These are phyloP conservation scores for Mythimna lalbum DNA, from an alignment of 2,888 invertebrate genomes.

Conservation along the genomic window DNA sequence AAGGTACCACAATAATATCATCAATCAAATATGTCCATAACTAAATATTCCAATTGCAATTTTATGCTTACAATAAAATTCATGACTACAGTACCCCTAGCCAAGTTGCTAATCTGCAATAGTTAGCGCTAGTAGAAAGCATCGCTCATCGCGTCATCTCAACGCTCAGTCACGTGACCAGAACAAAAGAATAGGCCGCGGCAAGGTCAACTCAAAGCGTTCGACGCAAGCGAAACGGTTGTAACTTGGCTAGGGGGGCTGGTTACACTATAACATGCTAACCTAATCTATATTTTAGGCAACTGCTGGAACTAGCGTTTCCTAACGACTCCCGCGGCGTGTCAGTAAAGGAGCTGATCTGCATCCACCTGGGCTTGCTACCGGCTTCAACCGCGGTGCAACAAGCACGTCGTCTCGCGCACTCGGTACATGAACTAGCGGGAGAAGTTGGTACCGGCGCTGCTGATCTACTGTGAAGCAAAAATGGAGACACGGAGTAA, in stretches of 20 bases:
- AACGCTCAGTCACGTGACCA: too few species aligned
- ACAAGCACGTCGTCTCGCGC: constrained; percentile 95
- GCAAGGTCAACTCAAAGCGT: too few species aligned
- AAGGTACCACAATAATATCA: too few species aligned
- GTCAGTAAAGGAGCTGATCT: constrained; percentile 92
- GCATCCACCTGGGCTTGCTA: constrained; percentile 95
- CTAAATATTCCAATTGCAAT: too few species aligned
- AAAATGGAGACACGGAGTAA: background rate
- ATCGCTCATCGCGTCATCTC: too few species aligned
- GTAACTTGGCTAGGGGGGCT: too few species aligned
- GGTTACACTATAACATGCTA: background rate
- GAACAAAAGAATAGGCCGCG: too few species aligned
- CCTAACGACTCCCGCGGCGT: constrained; percentile 82
- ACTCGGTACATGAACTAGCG: constrained; percentile 94
- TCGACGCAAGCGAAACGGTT: too few species aligned
- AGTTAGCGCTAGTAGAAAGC: too few species aligned
- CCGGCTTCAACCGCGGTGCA: constrained; percentile 96
- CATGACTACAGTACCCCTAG: background rate
- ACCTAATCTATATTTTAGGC: constrained; percentile 70
- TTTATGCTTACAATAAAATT: background rate
- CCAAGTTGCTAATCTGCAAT: too few species aligned
- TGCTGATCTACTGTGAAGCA: constrained; percentile 76
- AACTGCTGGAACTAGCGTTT: constrained; percentile 83
- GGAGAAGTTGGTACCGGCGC: constrained; percentile 88
- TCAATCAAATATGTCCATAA: too few species aligned